Conservation (phyloP, 2,888 invertebrate genomes). For the Euspilapteryx auroguttella region DNA sequence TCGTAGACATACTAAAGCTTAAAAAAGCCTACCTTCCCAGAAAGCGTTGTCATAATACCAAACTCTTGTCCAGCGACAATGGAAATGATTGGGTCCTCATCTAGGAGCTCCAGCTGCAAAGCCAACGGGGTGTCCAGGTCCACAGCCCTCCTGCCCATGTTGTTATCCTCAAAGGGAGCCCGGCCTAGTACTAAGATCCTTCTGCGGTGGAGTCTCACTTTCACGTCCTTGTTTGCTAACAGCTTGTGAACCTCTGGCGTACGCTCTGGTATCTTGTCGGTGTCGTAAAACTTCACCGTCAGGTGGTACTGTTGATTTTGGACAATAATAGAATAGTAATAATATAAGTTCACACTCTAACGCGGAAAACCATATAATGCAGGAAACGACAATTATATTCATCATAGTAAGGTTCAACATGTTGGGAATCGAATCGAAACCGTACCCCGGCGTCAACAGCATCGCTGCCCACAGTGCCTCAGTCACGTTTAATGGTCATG, state of each 20-base stretch:
- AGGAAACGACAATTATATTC: no score
- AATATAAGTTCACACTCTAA: no score
- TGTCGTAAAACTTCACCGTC: constrained; percentile 35
- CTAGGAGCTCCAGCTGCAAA: constrained; percentile 58
- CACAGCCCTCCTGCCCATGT: constrained; percentile 18
- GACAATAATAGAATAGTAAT: no score
- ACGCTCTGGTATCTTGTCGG: constrained; percentile 18
- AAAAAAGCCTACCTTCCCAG: constrained; percentile 74
- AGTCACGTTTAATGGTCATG: no score
- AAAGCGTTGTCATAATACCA: constrained; percentile 78
- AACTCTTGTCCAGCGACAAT: constrained; percentile 91
- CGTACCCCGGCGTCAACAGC: no score
- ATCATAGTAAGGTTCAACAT: no score
- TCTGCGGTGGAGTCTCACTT: constrained; percentile 35
- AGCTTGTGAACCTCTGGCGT: constrained; percentile 18
- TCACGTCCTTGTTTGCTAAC: constrained; percentile 26
- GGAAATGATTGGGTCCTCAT: constrained; percentile 78
- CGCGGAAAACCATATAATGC: no score
- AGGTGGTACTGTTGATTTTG: no score
- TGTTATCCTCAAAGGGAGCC: constrained; percentile 40
- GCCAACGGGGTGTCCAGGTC: constrained; percentile 54
- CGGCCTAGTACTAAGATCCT: constrained; percentile 34
- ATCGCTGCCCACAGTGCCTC: no score
- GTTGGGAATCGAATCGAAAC: no score
- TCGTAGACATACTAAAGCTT: no score